Percentiles rank a stretch among this genome's conserved stretches.
Evolutionary conservation across 53 echinoderm and acorn worm species (phyloP).

Genomic region (Antedon mediterranea): DNA sequence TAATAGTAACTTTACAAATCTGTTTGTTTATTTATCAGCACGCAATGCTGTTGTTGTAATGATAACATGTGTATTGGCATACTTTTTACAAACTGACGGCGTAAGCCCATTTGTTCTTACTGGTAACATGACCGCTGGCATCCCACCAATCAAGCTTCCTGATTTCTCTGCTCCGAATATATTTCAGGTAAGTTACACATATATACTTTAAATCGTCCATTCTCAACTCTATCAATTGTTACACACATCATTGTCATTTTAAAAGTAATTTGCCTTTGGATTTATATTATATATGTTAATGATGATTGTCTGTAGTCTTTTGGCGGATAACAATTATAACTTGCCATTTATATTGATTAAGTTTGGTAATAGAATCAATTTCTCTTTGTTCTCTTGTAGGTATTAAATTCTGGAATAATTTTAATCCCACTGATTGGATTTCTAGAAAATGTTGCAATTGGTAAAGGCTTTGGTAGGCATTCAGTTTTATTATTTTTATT

Average conservation of each 20-base stretch:
- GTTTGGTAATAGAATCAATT: neutral
- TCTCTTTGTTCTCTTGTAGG: constrained; percentile 11
- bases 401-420: constrained; percentile 39
- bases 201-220: too few relatives aligned
- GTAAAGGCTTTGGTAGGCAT: constrained; percentile 88
- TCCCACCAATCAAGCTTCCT: constrained; percentile 40
- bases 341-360: too few relatives aligned
- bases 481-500: too few relatives aligned
- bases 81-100: constrained; percentile 7
- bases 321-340: too few relatives aligned
- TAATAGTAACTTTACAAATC: too few relatives aligned
- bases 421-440: constrained; percentile 78
- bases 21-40: constrained; percentile 29
- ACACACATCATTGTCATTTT: too few relatives aligned
- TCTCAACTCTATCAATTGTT: too few relatives aligned
- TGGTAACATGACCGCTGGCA: constrained; percentile 56
- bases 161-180: constrained; percentile 31
- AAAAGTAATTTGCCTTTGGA: too few relatives aligned
- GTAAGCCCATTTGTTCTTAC: constrained; percentile 25
- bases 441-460: constrained; percentile 87
- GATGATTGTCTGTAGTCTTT: too few relatives aligned
- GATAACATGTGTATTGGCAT: constrained; percentile 30
- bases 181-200: constrained; percentile 43
- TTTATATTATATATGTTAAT: too few relatives aligned
- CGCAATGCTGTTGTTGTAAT: constrained; percentile 82